phyloP scores from a whole-genome alignment of 2,888 invertebrate species.

The Hypolimnas misippus region DNA sequence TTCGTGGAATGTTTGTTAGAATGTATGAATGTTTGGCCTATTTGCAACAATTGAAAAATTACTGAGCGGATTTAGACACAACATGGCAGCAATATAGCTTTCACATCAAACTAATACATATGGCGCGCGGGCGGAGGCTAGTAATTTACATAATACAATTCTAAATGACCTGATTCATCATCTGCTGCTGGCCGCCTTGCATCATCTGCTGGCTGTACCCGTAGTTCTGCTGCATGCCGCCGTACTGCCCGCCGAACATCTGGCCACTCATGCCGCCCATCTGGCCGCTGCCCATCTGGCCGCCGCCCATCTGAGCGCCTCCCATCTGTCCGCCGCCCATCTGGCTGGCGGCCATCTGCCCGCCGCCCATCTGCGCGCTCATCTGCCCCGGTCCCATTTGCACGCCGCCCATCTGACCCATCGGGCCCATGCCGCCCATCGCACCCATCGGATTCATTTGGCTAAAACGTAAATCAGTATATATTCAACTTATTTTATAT shows the following conservation, averaged over 20 bases:
- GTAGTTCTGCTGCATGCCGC: conserved; percentile 85
- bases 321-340: conserved; percentile 70
- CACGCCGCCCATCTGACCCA: conserved; percentile 62
- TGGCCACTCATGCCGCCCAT: conserved; percentile 79
- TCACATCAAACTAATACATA: no score
- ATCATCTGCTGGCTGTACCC: conserved; percentile 80
- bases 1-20: no score
- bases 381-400: conserved; percentile 70
- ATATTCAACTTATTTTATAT: no score
- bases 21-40: no score
- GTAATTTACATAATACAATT: no score
- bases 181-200: conserved; percentile 80
- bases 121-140: no score
- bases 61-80: no score
- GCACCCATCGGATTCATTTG: conserved; percentile 79
- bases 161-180: conserved; percentile 74
- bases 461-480: conserved; percentile 50
- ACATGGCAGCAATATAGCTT: no score
- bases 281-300: conserved; percentile 69
- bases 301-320: conserved; percentile 64
- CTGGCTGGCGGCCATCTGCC: conserved; percentile 69
- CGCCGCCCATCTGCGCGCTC: conserved; percentile 59
- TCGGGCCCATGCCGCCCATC: conserved; percentile 76
- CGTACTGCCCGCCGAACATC: conserved; percentile 86
- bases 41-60: no score